Conservation (phyloP, 2,888 invertebrate genomes). For the Ectemnius cavifrons region DNA sequence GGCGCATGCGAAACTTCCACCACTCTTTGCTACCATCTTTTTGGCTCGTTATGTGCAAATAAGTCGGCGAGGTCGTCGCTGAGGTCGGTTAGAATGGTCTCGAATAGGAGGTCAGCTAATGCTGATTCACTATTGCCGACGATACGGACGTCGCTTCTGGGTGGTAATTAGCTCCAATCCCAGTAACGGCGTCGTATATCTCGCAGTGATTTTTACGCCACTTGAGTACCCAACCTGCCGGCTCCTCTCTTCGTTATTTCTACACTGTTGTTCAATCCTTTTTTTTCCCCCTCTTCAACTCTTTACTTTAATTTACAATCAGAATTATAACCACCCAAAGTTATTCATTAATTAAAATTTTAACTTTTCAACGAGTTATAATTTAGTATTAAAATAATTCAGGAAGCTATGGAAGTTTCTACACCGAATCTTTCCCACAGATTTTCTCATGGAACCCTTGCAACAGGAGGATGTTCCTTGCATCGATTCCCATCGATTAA, state of each 20-base stretch:
- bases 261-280: slow-evolving; percentile 49
- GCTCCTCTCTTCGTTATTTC: slow-evolving; percentile 69
- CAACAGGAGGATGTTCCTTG: background rate
- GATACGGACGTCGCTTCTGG: slow-evolving; percentile 71
- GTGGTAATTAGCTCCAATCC: slow-evolving; percentile 76
- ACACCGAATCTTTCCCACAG: too few species aligned
- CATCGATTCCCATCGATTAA: slow-evolving; percentile 9
- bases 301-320: too few species aligned
- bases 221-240: slow-evolving; percentile 61
- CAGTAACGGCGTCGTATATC: slow-evolving; percentile 74
- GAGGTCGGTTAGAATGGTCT: slow-evolving; percentile 62
- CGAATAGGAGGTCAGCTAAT: slow-evolving; percentile 68
- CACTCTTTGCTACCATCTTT: slow-evolving; percentile 44
- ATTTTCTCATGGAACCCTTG: background rate
- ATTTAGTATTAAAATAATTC: too few species aligned
- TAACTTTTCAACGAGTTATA: too few species aligned
- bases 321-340: too few species aligned
- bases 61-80: slow-evolving; percentile 67
- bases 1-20: slow-evolving; percentile 32
- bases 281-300: background rate
- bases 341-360: too few species aligned
- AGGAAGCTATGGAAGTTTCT: too few species aligned
- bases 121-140: slow-evolving; percentile 66
- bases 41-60: slow-evolving; percentile 69
- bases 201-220: slow-evolving; percentile 68